Percentiles rank a stretch among this genome's conserved stretches.
Conservation (phyloP, 1,140 invertebrate genomes). For the Drosophila willistoni region DNA sequence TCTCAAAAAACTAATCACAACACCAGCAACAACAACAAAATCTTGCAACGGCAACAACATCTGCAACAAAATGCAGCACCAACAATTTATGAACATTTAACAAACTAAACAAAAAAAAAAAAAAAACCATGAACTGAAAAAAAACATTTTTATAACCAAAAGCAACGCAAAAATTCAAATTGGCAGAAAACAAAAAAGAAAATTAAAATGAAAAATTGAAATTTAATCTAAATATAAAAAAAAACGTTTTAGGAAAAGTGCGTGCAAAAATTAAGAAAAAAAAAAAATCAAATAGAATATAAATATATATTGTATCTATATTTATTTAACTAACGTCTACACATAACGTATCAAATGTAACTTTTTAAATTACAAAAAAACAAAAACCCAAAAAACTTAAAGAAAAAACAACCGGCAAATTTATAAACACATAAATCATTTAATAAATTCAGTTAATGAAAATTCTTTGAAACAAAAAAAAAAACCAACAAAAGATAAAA, state of each 20-base stretch:
- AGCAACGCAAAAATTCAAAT: conserved; percentile 71
- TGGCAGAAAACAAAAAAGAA: conserved; percentile 52
- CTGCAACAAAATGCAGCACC: conserved; percentile 59
- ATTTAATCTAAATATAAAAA: conserved; percentile 32
- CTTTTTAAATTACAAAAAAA: conserved; percentile 35
- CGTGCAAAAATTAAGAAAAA: conserved; percentile 35
- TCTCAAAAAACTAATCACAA: conserved; percentile 57
- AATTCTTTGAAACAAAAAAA: conserved; percentile 38
- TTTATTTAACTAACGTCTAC: conserved; percentile 64
- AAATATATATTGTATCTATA: conserved; percentile 20
- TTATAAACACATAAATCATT: conserved; percentile 32
- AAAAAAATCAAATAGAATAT: conserved; percentile 25
- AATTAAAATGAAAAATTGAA: conserved; percentile 28
- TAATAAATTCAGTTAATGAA: conserved; percentile 47
- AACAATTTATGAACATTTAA: conserved; percentile 70
- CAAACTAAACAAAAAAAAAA: conserved; percentile 41
- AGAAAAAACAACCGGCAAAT: conserved; percentile 32
- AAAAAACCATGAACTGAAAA: conserved; percentile 66
- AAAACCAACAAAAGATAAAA: conserved; percentile 37
- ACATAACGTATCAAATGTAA: conserved; percentile 69
- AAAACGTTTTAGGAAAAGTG: conserved; percentile 68
- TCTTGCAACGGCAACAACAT: conserved; percentile 48
- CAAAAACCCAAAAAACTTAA: conserved; percentile 6
- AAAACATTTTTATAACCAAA: conserved; percentile 51
- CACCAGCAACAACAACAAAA: conserved; percentile 41